Evolutionary conservation across 1,140 invertebrate genomes (phyloP).

Genomic region (Leptinotarsa lineolata): DNA sequence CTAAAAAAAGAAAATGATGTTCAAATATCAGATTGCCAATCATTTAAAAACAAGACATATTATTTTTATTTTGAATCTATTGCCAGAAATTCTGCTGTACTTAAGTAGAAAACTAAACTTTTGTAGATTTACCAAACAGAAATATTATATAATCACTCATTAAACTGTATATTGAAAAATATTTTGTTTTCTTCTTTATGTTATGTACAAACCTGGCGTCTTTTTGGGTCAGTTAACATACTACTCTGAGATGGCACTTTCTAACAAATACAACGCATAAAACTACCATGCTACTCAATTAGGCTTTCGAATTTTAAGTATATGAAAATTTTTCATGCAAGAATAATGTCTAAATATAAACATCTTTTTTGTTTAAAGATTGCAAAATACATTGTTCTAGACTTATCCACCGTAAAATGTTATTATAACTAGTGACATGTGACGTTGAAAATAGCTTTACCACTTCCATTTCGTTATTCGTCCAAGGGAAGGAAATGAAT

Average conservation of each 20-base stretch:
- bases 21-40: too few relatives aligned
- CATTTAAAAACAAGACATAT: too few relatives aligned
- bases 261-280: conserved; percentile 50
- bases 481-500: too few relatives aligned
- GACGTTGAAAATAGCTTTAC: not conserved
- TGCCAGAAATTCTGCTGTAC: too few relatives aligned
- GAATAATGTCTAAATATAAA: conserved; percentile 21
- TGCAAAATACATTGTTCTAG: conserved; percentile 33
- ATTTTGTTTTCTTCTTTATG: not conserved
- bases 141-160: too few relatives aligned
- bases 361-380: conserved; percentile 10
- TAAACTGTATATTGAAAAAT: not conserved
- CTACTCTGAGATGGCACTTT: conserved; percentile 52
- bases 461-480: not conserved
- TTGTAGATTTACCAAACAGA: too few relatives aligned
- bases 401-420: conserved; percentile 39
- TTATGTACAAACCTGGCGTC: conserved; percentile 39
- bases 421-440: not conserved
- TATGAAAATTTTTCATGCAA: conserved; percentile 27
- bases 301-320: conserved; percentile 42
- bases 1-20: too few relatives aligned
- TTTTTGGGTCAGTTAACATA: conserved; percentile 56
- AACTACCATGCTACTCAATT: conserved; percentile 52
- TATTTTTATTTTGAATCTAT: too few relatives aligned
- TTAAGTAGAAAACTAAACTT: too few relatives aligned